phyloP scores from a whole-genome alignment of 2,113 vertebrate genomes.

The Mormyrus iriodes region DNA sequence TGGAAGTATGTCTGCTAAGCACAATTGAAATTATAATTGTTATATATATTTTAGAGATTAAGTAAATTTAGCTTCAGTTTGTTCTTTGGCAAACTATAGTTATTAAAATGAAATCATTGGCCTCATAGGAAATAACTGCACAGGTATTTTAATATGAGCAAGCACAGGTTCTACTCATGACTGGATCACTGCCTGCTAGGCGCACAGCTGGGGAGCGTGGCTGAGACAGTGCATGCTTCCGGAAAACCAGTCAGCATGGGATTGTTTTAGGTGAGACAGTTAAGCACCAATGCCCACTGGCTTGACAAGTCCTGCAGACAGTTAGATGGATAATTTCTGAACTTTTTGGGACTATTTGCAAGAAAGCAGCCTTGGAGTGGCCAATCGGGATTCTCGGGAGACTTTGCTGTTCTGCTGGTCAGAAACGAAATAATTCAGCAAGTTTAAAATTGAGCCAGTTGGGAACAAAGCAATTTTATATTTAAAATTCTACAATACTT shows the following conservation, averaged over 20 bases:
- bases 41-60: neutral
- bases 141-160: neutral
- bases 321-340: neutral
- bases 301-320: neutral
- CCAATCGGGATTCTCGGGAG: neutral
- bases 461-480: neutral
- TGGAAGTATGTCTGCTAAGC: neutral
- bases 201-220: neutral
- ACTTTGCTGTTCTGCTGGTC: neutral
- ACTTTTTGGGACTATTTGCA: neutral
- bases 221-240: neutral
- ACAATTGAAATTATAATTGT: neutral
- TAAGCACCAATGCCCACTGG: neutral
- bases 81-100: neutral
- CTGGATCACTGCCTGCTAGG: neutral
- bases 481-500: neutral
- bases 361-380: neutral
- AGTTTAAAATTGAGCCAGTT: neutral
- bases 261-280: neutral
- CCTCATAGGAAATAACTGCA: neutral
- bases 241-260: neutral
- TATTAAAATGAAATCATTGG: neutral
- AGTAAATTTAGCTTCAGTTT: neutral
- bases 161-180: neutral
- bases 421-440: neutral